A percentile compares a stretch with the other conserved stretches of the same genome.
These are phyloP conservation scores for Drosophila simulans DNA, from an alignment of 1,140 invertebrate genomes.

Conservation along the genomic window DNA sequence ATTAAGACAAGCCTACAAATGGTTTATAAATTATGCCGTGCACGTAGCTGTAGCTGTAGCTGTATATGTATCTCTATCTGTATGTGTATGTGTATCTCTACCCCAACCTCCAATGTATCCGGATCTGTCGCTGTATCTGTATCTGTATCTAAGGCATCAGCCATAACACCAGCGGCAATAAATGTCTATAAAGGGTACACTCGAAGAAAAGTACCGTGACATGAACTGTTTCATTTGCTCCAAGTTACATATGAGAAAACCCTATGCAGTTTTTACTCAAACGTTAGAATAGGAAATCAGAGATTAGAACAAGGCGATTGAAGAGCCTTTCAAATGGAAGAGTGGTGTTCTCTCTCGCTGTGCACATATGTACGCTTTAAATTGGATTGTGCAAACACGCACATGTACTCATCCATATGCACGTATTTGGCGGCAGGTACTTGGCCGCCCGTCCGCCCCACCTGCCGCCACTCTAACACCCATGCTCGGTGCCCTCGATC, in stretches of 20 bases:
- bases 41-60: slow-evolving; percentile 52
- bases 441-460: background rate
- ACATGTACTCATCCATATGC: background rate
- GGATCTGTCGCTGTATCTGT: slow-evolving; percentile 13
- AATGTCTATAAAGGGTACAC: slow-evolving; percentile 19
- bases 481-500: slow-evolving; percentile 13
- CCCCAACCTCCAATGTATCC: background rate
- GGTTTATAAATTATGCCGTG: slow-evolving; percentile 68
- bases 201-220: background rate
- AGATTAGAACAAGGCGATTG: too few relatives aligned
- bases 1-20: slow-evolving; percentile 81
- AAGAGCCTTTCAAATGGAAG: too few relatives aligned
- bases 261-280: too few relatives aligned
- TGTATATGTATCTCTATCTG: slow-evolving; percentile 16
- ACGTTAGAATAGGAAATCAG: too few relatives aligned
- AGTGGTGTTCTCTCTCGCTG: background rate
- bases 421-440: slow-evolving; percentile 7
- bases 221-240: too few relatives aligned
- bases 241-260: too few relatives aligned
- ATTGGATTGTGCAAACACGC: slow-evolving; percentile 1
- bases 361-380: background rate
- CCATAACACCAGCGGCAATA: slow-evolving; percentile 27
- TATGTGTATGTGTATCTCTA: slow-evolving; percentile 43
- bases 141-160: slow-evolving; percentile 39
- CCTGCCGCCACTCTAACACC: background rate